These are phyloP conservation scores for Aptenodytes forsteri DNA, from an alignment of 2,113 vertebrate genomes.

Conservation along the genomic window DNA sequence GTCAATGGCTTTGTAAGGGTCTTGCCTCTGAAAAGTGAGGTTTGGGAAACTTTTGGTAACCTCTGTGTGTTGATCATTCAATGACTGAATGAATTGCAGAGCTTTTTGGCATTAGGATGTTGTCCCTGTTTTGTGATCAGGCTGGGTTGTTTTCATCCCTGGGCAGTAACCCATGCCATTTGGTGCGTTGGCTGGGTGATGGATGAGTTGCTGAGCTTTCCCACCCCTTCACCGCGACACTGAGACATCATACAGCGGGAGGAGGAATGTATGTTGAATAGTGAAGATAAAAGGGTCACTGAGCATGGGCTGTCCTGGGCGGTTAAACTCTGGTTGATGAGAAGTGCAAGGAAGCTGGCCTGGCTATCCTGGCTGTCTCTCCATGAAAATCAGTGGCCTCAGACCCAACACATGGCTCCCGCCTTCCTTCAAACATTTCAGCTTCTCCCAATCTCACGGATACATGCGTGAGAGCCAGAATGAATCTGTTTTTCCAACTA, in stretches of 20 bases:
- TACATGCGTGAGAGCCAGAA: background rate
- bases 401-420: background rate
- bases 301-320: rapidly evolving
- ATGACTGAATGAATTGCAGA: background rate
- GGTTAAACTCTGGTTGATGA: background rate
- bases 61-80: rapidly evolving
- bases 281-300: background rate
- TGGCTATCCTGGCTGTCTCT: background rate
- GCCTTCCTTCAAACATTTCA: background rate
- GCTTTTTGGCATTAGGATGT: background rate
- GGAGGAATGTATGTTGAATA: background rate
- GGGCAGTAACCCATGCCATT: rapidly evolving
- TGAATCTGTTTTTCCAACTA: background rate
- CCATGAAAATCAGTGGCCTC: background rate
- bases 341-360: background rate
- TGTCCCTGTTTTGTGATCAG: too few species aligned
- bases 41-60: background rate
- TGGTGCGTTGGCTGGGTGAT: background rate
- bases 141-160: background rate
- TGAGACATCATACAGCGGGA: rapidly evolving
- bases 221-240: background rate
- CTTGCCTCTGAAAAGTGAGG: background rate
- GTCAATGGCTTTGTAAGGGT: background rate
- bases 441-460: background rate
- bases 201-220: rapidly evolving